Evolutionary conservation across 2,888 invertebrate species (phyloP), one percentile per base, ranked within the genome.

Genomic region (Drosophila affinis): DNA sequence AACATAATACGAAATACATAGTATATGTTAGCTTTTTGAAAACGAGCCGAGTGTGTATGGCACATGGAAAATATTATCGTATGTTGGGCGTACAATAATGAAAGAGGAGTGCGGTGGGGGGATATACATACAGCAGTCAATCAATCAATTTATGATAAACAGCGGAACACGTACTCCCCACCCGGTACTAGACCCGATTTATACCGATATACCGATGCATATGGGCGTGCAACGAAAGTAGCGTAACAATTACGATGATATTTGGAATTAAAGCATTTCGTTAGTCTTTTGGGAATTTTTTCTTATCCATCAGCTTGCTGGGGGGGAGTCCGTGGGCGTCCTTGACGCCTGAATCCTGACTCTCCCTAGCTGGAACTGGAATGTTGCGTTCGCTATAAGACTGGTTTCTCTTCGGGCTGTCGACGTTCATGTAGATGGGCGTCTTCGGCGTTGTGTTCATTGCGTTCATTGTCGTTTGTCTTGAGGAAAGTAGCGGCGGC

Each of bases 241-340:
- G 34, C 12, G 2, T 34, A 10, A 32, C 32, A 32, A 39, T 39
- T 39, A 39, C 14, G 7, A 5, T 39, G 39, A n/a, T 39, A 39
- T 71, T 73, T 64, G 65, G 79, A 77, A 72, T 90, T 90, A 90
- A 90, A 91, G 89, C 90, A 82, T 88, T 89, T 78, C 73, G 83
- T 88, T 85, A 87, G 90, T 91, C 89, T 91, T 88, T 89, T 86
- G 87, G 72, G 88, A 86, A 87, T 87, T 88, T 77, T 61, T 83
- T 72, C 76, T 90, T 91, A 49, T 77, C 78, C 55, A 76, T 77
- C 68, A 90, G 77, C 80, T 90, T 89, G 61, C 53, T 55, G 55
- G 29, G 48, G 51, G 29, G 48, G 51, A 29, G 29, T 29, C 14
- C 39, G 51, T 49, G 58, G 59, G 47, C 61, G 51, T 56, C 57